These are phyloP conservation scores for Sceloporus tristichus DNA, from an alignment of 2,113 vertebrate genomes.

Conservation along the genomic window DNA sequence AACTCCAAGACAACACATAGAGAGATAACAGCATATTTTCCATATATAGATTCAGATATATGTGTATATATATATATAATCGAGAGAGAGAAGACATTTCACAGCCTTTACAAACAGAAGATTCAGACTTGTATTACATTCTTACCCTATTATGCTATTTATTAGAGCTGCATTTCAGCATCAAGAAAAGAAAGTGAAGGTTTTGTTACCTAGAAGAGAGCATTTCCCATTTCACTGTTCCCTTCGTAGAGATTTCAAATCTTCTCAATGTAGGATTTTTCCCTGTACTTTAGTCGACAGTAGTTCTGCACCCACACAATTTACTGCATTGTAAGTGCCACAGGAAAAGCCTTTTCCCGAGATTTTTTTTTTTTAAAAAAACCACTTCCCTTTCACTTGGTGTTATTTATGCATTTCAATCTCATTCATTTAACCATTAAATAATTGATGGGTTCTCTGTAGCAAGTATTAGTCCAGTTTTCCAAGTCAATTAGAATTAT, in stretches of 20 bases:
- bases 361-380: slow-evolving; percentile 52
- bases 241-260: slow-evolving; percentile 42
- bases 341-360: slow-evolving; percentile 66
- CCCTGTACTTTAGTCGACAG: slow-evolving; percentile 59
- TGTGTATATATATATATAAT: slow-evolving; percentile 4
- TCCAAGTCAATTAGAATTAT: slow-evolving; percentile 23
- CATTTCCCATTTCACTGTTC: slow-evolving; percentile 52
- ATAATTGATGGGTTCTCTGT: slow-evolving; percentile 41
- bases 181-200: slow-evolving; percentile 6
- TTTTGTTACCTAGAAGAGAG: slow-evolving; percentile 44
- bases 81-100: slow-evolving; percentile 35
- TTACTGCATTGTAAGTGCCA: slow-evolving; percentile 65
- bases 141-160: slow-evolving; percentile 6
- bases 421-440: slow-evolving; percentile 61
- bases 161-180: slow-evolving; percentile 22
- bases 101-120: slow-evolving; percentile 62
- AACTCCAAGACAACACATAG: slow-evolving; percentile 77
- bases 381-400: slow-evolving; percentile 65
- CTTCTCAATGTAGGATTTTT: slow-evolving; percentile 55
- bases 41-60: slow-evolving; percentile 50
- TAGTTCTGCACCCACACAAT: slow-evolving; percentile 60
- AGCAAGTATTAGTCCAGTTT: slow-evolving; percentile 30
- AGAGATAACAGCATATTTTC: slow-evolving; percentile 64
- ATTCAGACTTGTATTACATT: slow-evolving; percentile 21
- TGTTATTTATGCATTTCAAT: slow-evolving; percentile 62